Percentiles rank a stretch among this genome's conserved stretches.
Conservation (phyloP, 2,113 vertebrate species). For the Rynchops niger region DNA sequence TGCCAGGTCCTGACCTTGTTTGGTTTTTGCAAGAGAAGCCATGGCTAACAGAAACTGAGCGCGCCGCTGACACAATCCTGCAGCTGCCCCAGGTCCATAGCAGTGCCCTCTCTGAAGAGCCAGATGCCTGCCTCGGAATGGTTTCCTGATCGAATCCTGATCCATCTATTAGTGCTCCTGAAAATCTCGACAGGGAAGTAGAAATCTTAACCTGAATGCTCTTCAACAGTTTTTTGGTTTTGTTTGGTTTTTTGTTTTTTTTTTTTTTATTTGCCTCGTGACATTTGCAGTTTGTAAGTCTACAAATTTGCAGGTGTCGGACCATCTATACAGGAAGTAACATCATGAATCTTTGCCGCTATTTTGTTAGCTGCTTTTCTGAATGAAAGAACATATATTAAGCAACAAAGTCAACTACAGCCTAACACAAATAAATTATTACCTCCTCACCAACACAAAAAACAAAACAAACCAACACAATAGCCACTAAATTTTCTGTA, state of each 20-base stretch:
- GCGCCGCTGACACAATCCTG: background rate
- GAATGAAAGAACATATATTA: background rate
- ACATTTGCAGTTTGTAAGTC: background rate
- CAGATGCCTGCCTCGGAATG: background rate
- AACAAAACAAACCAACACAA: background rate
- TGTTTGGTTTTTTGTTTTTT: no score
- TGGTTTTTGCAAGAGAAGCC: background rate
- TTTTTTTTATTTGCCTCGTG: background rate
- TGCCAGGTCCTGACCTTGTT: slow-evolving; percentile 10
- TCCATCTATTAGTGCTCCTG: background rate
- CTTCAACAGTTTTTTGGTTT: background rate
- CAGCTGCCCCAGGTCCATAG: background rate
- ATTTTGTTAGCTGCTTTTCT: background rate
- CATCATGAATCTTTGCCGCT: background rate
- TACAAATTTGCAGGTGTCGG: background rate
- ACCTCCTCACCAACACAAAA: background rate
- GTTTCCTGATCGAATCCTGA: background rate
- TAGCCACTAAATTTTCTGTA: background rate
- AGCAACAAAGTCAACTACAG: background rate
- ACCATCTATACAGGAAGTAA: background rate
- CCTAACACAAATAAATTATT: background rate
- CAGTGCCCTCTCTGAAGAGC: background rate
- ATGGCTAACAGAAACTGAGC: background rate
- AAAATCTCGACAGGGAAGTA: background rate
- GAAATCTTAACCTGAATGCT: background rate